Base-by-base conservation (phyloP, 2,888 invertebrate genomes). In the Lomographa bimaculata region DNA sequence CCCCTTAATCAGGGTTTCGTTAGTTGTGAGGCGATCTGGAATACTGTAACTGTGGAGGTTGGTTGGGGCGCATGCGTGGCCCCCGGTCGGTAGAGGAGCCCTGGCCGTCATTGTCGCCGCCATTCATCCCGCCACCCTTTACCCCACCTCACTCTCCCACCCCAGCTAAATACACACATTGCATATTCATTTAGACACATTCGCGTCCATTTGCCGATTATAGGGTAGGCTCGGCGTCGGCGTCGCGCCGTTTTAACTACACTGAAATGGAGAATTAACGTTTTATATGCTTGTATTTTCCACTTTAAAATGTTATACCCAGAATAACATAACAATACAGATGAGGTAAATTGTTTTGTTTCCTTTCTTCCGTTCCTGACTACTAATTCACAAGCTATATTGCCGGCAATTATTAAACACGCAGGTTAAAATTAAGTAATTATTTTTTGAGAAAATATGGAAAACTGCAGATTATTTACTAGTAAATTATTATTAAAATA, bases 141-240 rank as follows among this genome's bases (percentile, higher is more conserved):
- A 44, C 38, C 42, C 39, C 26, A 14, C 5, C 16, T 55, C 54
- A 44, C 60, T 57, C 60, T 44, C 54, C 58, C 49, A n/a, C n/a
- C 48, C 46, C 56, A 44, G 50, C 56, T 56, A 62, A 50, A 61
- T 46, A 57, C 54, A 62, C 53, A 57, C 54, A 67, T 59, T 67
- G 64, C 67, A 65, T 66, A 70, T 70, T 66, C 59, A 68, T 66
- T 64, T 66, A 59, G 64, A 59, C 55, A 60, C 57, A 61, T 58
- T 52, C 49, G 46, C 49, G 45, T 53, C 51, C 63, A 61, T 60
- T 63, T 60, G 39, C 50, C 46, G 46, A 48, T 54, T 56, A 54
- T 51, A 52, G 39, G 46, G 37, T 24, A 37, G 33, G 35, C 38
- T 17, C 3, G n/a, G n/a, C n/a, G n/a, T n/a, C n/a, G 5, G 29